These are phyloP conservation scores for Drosophila anomalata DNA, from an alignment of 2,888 invertebrate species.

Conservation along the genomic window DNA sequence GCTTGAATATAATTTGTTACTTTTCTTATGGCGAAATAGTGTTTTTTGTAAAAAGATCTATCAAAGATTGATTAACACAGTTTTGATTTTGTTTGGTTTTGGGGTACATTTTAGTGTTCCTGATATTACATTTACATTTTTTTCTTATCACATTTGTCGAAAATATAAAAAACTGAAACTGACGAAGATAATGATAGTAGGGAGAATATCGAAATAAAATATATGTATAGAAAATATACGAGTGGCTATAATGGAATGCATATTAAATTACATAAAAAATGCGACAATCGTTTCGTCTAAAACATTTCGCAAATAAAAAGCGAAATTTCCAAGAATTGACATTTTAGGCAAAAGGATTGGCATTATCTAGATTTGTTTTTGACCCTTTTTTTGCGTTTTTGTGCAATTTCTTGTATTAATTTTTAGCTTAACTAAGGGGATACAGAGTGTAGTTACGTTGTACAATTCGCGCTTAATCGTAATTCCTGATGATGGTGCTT, in stretches of 20 bases:
- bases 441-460: conserved; percentile 83
- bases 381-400: conserved; percentile 33
- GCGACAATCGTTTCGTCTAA: conserved; percentile 82
- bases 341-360: conserved; percentile 83
- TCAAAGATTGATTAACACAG: conserved; percentile 43
- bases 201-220: conserved; percentile 39
- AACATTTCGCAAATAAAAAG: conserved; percentile 62
- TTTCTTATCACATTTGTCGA: conserved; percentile 66
- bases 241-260: conserved; percentile 38
- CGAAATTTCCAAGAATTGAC: conserved; percentile 63
- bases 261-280: conserved; percentile 67
- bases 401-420: conserved; percentile 38
- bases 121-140: conserved; percentile 60
- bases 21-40: conserved; percentile 32
- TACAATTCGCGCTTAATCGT: conserved; percentile 55
- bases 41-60: conserved; percentile 27
- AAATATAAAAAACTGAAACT: conserved; percentile 39
- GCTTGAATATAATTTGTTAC: conserved; percentile 11
- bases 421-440: conserved; percentile 79
- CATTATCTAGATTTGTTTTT: conserved; percentile 75
- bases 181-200: conserved; percentile 39
- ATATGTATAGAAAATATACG: conserved; percentile 30
- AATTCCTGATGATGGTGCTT: conserved; percentile 17
- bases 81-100: conserved; percentile 31
- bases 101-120: conserved; percentile 6